A percentile compares a stretch with the other conserved stretches of the same genome.
Evolutionary conservation across 2,888 invertebrate species (phyloP).

Genomic region (Tetramorium bicarinatum): DNA sequence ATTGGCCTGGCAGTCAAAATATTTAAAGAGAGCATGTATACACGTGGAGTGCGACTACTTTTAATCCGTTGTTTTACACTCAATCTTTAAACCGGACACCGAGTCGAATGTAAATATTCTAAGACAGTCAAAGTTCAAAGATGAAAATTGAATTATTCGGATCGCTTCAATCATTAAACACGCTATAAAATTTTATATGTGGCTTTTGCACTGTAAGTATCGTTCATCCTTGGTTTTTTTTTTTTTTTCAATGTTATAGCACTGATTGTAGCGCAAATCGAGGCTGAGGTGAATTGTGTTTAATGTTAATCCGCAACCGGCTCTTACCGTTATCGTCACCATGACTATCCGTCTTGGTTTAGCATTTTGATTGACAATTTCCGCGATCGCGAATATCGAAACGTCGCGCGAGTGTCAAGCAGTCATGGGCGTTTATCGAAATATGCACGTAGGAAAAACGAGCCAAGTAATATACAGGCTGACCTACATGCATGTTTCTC

Average conservation of each 20-base stretch:
- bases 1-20: neutral
- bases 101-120: neutral
- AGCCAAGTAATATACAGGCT: conserved; percentile 19
- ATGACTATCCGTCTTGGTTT: conserved; percentile 15
- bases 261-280: neutral
- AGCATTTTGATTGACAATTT: conserved; percentile 66
- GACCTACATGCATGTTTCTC: conserved; percentile 3
- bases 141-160: neutral
- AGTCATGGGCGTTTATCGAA: conserved; percentile 14
- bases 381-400: conserved; percentile 43
- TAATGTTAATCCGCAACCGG: neutral
- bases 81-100: neutral
- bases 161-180: neutral
- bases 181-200: neutral
- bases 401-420: conserved; percentile 12
- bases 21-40: neutral
- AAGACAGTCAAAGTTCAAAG: neutral
- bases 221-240: neutral
- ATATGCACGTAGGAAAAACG: conserved; percentile 17
- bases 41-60: neutral
- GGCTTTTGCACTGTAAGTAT: neutral
- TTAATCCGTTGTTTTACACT: no score
- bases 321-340: conserved; percentile 6
- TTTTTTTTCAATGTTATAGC: neutral
- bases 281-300: neutral